These are phyloP conservation scores for Camelus dromedarius DNA, from an alignment of 2,113 vertebrate genomes.

Conservation along the genomic window DNA sequence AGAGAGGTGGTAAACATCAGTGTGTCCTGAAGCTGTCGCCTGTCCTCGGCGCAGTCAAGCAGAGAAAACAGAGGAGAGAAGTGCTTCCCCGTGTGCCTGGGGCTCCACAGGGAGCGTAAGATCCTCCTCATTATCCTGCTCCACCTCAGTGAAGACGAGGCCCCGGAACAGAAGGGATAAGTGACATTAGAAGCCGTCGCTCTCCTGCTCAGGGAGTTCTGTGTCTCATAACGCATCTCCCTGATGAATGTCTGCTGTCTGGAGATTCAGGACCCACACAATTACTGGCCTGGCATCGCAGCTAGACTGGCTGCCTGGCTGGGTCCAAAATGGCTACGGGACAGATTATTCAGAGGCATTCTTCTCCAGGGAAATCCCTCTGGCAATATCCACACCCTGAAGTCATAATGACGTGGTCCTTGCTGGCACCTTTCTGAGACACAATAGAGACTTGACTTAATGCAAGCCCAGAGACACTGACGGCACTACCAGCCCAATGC, in stretches of 20 bases:
- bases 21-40: neutral
- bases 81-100: neutral
- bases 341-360: neutral
- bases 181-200: neutral
- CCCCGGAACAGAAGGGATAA: neutral
- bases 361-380: constrained; percentile 5
- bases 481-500: accelerated
- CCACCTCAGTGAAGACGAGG: neutral
- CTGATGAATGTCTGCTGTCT: constrained; percentile 33
- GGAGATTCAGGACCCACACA: neutral
- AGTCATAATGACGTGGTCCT: neutral
- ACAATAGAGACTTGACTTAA: neutral
- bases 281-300: neutral
- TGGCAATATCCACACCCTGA: neutral
- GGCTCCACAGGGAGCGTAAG: neutral
- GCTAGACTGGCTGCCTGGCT: neutral
- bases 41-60: neutral
- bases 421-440: neutral
- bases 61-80: neutral
- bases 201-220: neutral
- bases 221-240: neutral
- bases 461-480: neutral
- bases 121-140: neutral
- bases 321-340: neutral
- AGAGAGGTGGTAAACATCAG: neutral